Evolutionary conservation across 2,113 vertebrate genomes (phyloP).

Genomic region (Agelaius tricolor): DNA sequence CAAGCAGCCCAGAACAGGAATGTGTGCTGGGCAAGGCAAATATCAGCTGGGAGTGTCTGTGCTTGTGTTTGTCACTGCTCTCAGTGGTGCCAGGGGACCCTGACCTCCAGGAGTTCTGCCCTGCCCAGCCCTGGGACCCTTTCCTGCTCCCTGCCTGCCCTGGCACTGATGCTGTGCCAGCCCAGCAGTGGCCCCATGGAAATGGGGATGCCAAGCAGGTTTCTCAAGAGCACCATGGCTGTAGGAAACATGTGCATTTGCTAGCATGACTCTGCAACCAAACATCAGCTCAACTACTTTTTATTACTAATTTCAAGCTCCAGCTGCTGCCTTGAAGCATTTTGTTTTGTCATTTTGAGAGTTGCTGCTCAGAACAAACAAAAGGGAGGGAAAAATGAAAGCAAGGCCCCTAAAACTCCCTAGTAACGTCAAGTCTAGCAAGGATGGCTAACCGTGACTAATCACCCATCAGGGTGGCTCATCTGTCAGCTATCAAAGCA

Average conservation of each 20-base stretch:
- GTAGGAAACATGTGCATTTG: background rate
- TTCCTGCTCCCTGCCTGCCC: background rate
- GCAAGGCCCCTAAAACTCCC: slow-evolving; percentile 23
- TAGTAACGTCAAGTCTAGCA: slow-evolving; percentile 14
- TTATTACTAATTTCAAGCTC: slow-evolving; percentile 73
- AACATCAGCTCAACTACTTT: slow-evolving; percentile 20
- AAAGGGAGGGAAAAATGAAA: slow-evolving; percentile 66
- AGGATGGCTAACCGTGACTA: slow-evolving; percentile 40
- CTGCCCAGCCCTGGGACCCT: background rate
- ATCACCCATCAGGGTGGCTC: slow-evolving; percentile 50
- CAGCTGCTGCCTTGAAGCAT: slow-evolving; percentile 62
- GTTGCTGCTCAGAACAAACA: slow-evolving; percentile 39
- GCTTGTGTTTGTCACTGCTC: background rate
- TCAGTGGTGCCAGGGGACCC: background rate
- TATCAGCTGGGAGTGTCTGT: background rate
- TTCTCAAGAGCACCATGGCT: fast-evolving
- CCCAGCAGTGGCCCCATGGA: background rate
- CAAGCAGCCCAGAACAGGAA: fast-evolving
- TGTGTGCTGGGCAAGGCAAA: fast-evolving
- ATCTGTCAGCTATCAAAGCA: slow-evolving; percentile 41
- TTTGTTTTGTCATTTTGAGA: slow-evolving; percentile 54
- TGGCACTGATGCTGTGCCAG: background rate
- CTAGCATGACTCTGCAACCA: background rate
- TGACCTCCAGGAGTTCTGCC: background rate
- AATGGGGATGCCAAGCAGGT: background rate